A percentile compares a stretch with the other conserved stretches of the same genome.
Conservation (phyloP, 23 tunicate genomes). For the Botrylloides violaceus region DNA sequence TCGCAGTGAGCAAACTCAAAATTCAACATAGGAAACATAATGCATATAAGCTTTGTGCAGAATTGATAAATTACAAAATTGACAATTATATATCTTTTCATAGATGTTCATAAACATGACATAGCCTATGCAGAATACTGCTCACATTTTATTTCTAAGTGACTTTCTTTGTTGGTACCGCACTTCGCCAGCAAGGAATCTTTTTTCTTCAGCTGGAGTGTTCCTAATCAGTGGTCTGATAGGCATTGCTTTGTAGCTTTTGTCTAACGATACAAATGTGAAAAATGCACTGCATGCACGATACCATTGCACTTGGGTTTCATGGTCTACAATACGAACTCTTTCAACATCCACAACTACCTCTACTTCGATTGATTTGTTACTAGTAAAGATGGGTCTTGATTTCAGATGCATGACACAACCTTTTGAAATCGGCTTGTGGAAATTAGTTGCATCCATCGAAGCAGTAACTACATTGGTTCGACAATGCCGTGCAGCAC, state of each 20-base stretch:
- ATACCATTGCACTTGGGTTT: slow-evolving; percentile 6
- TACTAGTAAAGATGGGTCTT: slow-evolving; percentile 76
- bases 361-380: slow-evolving; percentile 67
- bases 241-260: slow-evolving; percentile 22
- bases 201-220: slow-evolving; percentile 18
- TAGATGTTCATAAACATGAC: neutral
- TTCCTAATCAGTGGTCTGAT: slow-evolving; percentile 35
- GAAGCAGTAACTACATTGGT: slow-evolving; percentile 84
- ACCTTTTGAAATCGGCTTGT: slow-evolving; percentile 59
- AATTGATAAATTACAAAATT: too few species aligned
- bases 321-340: slow-evolving; percentile 1
- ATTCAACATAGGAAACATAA: neutral
- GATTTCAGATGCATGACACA: slow-evolving; percentile 52
- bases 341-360: slow-evolving; percentile 68
- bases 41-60: neutral
- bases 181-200: slow-evolving; percentile 20
- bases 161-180: slow-evolving; percentile 5
- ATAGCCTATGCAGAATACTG: neutral
- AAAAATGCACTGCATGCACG: slow-evolving; percentile 59
- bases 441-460: slow-evolving; percentile 84
- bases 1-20: neutral
- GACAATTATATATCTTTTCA: too few species aligned
- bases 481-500: slow-evolving; percentile 72
- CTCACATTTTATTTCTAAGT: slow-evolving; percentile 5
- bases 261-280: slow-evolving; percentile 43